Conservation (phyloP, 2,113 vertebrate species). For the Mastomys coucha region DNA sequence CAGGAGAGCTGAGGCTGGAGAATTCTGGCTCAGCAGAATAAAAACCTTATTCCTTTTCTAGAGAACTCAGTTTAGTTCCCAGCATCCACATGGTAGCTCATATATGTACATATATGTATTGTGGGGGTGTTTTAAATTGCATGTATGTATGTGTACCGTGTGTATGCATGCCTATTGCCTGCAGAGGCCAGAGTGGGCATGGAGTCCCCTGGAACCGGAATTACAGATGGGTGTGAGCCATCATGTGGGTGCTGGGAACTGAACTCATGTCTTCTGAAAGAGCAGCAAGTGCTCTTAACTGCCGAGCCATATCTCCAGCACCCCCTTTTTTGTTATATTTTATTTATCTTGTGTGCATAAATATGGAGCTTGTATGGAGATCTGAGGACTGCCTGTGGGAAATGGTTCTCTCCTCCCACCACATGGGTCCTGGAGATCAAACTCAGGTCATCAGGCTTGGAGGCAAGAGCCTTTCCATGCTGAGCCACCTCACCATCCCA, state of each 20-base stretch:
- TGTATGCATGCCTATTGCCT: background rate
- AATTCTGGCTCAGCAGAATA: background rate
- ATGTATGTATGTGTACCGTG: background rate
- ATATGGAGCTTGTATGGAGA: background rate
- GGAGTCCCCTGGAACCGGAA: background rate
- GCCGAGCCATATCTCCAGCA: background rate
- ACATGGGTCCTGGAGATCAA: background rate
- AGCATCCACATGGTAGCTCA: background rate
- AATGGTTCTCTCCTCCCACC: background rate
- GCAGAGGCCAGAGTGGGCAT: background rate
- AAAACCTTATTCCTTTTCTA: background rate
- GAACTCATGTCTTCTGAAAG: background rate
- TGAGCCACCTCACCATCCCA: background rate
- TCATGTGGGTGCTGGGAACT: background rate
- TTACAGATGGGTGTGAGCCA: background rate
- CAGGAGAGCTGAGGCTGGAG: background rate
- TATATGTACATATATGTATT: background rate
- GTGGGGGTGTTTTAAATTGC: background rate
- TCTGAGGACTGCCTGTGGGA: background rate
- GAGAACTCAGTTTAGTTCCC: background rate
- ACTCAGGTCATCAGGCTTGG: background rate
- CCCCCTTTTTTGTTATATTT: background rate
- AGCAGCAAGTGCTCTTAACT: background rate
- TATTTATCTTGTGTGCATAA: background rate
- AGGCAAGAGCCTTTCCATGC: background rate